phyloP scores from a whole-genome alignment of 1,140 invertebrate genomes.

The Psilanteris sp. region DNA sequence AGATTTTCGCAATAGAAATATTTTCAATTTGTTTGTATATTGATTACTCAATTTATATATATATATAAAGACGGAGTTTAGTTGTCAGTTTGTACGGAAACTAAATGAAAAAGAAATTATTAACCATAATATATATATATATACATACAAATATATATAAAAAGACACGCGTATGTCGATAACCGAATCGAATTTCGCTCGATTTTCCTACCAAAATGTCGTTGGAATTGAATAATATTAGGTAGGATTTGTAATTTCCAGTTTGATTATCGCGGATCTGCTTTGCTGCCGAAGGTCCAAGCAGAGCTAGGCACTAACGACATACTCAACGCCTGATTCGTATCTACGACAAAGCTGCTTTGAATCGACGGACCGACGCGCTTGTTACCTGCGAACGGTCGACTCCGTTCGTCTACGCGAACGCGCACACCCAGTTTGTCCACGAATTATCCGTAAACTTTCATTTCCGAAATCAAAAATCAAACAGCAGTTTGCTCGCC shows the following conservation, averaged over 20 bases:
- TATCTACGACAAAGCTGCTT: slow-evolving; percentile 53
- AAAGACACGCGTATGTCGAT: too few species aligned
- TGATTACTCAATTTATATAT: too few species aligned
- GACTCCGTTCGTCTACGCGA: slow-evolving; percentile 1
- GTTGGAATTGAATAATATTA: too few species aligned
- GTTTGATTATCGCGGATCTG: slow-evolving; percentile 58
- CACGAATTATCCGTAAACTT: slow-evolving; percentile 35
- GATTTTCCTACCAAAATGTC: too few species aligned
- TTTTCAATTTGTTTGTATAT: not conserved
- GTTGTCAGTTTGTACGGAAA: too few species aligned
- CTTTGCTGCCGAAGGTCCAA: slow-evolving; percentile 30
- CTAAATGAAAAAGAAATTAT: too few species aligned
- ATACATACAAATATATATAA: too few species aligned
- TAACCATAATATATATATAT: too few species aligned
- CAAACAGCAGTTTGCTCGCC: slow-evolving; percentile 34
- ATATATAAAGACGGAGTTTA: not conserved
- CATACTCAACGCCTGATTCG: slow-evolving; percentile 65
- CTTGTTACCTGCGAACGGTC: slow-evolving; percentile 14
- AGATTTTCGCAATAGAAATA: not conserved
- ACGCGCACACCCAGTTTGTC: slow-evolving; percentile 15
- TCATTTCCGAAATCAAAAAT: slow-evolving; percentile 42
- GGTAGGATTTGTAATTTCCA: slow-evolving; percentile 68
- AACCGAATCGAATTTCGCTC: too few species aligned
- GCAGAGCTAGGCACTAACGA: slow-evolving; percentile 50
- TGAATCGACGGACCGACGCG: slow-evolving; percentile 11